Evolutionary conservation across 2,113 vertebrate species (phyloP), one percentile per base, ranked within the genome.

Genomic region (Anoplopoma fimbria): DNA sequence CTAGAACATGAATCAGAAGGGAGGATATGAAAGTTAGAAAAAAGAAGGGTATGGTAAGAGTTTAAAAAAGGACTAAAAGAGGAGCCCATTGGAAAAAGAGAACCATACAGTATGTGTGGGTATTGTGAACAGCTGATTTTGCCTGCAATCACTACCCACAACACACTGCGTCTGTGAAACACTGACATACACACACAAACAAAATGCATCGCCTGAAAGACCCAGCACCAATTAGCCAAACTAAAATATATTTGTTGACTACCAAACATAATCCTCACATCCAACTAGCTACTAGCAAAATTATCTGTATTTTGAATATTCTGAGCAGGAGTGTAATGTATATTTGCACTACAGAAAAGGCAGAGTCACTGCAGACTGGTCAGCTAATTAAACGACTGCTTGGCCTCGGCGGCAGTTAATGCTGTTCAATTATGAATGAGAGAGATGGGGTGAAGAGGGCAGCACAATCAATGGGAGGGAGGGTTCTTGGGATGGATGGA

Each of bases 341-440:
- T 77, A 77, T 82, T 83, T 89, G 75, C 74, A 72, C 76, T 6
- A 31, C 21, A 71, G 83, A 83, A 72, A 83, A 69, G 58, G 63
- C 79, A 38, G 60, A 67, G 86, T 78, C 81, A 87, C 87, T 77
- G 83, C 82, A 75, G 87, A 75, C 76, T 69, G 90, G 70, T 79
- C 91, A 73, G 84, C 88, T 93, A 92, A 93, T 93, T 93, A 93
- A 92, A 89, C 68, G 67, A 77, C 77, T 75, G 84, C 81, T 88
- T 61, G 79, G 89, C 84, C 90, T 87, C 87, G 63, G 85, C 76
- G 3, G 89, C 90, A 81, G 90, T 93, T 93, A 91, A 90, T 93
- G 87, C 90, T 89, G 84, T 77, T 93, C 91, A 93, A 93, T 93
- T 92, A 93, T 93, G 87, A 93, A 93, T 90, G 90, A 88, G 89